Evolutionary conservation across 2,113 vertebrate genomes (phyloP).

Genomic region (Brachyhypopomus gauderio): DNA sequence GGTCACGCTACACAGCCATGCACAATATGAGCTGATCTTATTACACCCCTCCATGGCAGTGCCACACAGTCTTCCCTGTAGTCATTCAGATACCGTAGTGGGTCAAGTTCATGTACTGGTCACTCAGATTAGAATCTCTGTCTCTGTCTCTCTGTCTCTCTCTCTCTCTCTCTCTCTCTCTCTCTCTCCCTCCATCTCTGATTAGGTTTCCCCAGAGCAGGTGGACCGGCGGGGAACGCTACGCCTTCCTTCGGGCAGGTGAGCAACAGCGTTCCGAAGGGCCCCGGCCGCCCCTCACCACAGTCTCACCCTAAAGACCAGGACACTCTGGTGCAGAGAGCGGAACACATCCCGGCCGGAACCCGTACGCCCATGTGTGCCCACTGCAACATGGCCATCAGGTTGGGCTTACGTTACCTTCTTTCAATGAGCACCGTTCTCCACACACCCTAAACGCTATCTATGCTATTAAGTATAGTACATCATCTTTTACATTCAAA

Average conservation of each 20-base stretch:
- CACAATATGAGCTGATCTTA: constrained; percentile 51
- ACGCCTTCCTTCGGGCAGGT: constrained; percentile 78
- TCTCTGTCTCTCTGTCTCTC: constrained; percentile 29
- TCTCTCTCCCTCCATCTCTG: constrained; percentile 23
- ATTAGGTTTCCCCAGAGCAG: constrained; percentile 68
- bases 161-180: too few species aligned
- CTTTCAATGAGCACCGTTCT: neutral
- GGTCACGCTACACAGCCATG: constrained; percentile 48
- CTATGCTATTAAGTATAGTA: neutral
- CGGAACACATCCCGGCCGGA: constrained; percentile 92
- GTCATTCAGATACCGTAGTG: constrained; percentile 41
- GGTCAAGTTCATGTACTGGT: constrained; percentile 49
- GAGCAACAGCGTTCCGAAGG: constrained; percentile 62
- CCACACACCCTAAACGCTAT: too few species aligned
- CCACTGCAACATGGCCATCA: constrained; percentile 89
- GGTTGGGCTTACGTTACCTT: constrained; percentile 68
- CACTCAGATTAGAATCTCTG: constrained; percentile 49
- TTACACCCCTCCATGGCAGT: constrained; percentile 32
- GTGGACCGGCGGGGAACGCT: constrained; percentile 53
- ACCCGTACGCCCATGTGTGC: constrained; percentile 94
- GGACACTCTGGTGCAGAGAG: constrained; percentile 87
- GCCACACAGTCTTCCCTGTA: constrained; percentile 27
- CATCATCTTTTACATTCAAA: neutral
- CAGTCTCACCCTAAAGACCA: constrained; percentile 79
- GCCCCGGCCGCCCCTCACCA: constrained; percentile 62